phyloP scores from a whole-genome alignment of 2,797 vertebrate genomes.

The Leptoclinus maculatus region DNA sequence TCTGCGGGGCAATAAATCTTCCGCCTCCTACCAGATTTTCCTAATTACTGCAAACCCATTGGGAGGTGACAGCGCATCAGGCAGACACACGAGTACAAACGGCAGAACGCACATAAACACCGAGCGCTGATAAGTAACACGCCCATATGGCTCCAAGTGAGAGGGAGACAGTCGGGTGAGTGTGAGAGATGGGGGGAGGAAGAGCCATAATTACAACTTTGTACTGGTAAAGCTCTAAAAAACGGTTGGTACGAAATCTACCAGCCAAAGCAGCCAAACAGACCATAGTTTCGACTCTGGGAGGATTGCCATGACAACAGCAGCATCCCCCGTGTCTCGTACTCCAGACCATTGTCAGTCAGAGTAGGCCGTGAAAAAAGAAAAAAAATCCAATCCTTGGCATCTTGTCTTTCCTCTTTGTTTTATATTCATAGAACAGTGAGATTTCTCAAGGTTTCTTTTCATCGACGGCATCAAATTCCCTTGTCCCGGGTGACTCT shows the following conservation, averaged over 20 bases:
- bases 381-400: background rate
- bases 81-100: background rate
- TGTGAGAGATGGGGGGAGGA: background rate
- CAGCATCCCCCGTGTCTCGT: background rate
- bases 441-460: background rate
- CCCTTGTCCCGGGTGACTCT: background rate
- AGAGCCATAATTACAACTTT: background rate
- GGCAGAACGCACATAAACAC: background rate
- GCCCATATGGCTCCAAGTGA: too few species aligned
- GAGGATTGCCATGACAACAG: slow-evolving; percentile 39
- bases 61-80: slow-evolving; percentile 9
- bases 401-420: slow-evolving; percentile 7
- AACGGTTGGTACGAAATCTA: slow-evolving; percentile 4
- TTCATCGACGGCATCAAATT: background rate
- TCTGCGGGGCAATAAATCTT: background rate
- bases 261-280: slow-evolving; percentile 8
- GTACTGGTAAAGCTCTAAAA: background rate
- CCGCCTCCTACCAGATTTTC: slow-evolving; percentile 4
- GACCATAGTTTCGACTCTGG: slow-evolving; percentile 19
- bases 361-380: background rate
- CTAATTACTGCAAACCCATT: background rate
- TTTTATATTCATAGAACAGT: slow-evolving; percentile 34
- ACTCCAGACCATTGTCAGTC: slow-evolving; percentile 2
- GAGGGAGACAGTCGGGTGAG: background rate
- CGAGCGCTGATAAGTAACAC: background rate